Evolutionary conservation across 2,888 invertebrate species (phyloP).

Genomic region (Eurytoma adleriae): DNA sequence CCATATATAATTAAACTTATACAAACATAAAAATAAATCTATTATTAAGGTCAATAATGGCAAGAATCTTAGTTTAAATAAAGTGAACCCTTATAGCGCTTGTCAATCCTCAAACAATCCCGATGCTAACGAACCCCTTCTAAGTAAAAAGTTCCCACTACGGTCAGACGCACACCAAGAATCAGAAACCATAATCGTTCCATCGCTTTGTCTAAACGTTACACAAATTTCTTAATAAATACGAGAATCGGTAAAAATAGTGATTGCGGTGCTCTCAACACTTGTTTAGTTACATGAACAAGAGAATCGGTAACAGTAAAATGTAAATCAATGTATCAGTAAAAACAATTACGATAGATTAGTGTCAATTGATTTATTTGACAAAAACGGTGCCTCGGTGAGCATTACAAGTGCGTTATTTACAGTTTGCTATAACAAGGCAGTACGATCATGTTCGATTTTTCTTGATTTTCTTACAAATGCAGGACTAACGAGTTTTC

Average conservation of each 20-base stretch:
- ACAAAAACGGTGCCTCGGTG: slow-evolving; percentile 29
- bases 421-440: slow-evolving; percentile 34
- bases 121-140: slow-evolving; percentile 1
- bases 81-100: slow-evolving; percentile 15
- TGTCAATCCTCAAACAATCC: slow-evolving; percentile 26
- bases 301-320: slow-evolving; percentile 3
- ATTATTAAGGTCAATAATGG: slow-evolving; percentile 36
- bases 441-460: not conserved
- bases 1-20: slow-evolving; percentile 29
- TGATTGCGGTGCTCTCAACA: slow-evolving; percentile 10
- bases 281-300: not conserved
- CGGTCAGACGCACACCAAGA: slow-evolving; percentile 11
- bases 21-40: slow-evolving; percentile 34
- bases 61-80: slow-evolving; percentile 34
- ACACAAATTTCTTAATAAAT: not conserved
- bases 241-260: not conserved
- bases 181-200: not conserved
- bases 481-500: slow-evolving; percentile 12
- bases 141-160: slow-evolving; percentile 36
- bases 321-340: slow-evolving; percentile 11
- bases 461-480: slow-evolving; percentile 2
- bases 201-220: not conserved
- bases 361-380: slow-evolving; percentile 50
- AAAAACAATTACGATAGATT: slow-evolving; percentile 29
- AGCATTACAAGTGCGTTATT: slow-evolving; percentile 48